A percentile compares a stretch with the other conserved stretches of the same genome.
phyloP scores from a whole-genome alignment of 37 sponge, comb jelly and placozoan genomes.

The Theonella swinhoei region DNA sequence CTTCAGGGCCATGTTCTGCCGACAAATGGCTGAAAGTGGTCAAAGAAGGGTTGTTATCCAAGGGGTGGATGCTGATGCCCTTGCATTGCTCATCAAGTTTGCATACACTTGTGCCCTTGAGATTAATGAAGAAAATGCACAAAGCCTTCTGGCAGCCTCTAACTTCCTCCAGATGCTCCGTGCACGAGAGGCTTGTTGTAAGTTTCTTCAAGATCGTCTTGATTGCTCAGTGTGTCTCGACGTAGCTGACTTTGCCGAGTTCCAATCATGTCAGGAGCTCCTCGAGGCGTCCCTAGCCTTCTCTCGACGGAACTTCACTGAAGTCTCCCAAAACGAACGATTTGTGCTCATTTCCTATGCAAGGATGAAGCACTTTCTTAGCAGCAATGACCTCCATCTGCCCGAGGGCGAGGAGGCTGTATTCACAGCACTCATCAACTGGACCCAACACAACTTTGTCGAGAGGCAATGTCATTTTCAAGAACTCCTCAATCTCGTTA shows the following conservation, averaged over 20 bases:
- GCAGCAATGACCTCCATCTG: slow-evolving; percentile 66
- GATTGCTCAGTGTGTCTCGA: slow-evolving; percentile 77
- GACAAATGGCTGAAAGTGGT: slow-evolving; percentile 90
- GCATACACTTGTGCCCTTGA: slow-evolving; percentile 80
- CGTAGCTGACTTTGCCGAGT: slow-evolving; percentile 87
- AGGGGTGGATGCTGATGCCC: slow-evolving; percentile 78
- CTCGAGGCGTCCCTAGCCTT: slow-evolving; percentile 60
- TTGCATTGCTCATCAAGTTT: slow-evolving; percentile 77
- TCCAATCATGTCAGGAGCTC: slow-evolving; percentile 77
- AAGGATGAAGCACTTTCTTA: slow-evolving; percentile 72
- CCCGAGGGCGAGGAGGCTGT: slow-evolving; percentile 83
- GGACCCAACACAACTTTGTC: slow-evolving; percentile 71
- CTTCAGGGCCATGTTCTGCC: slow-evolving; percentile 86
- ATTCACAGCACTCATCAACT: slow-evolving; percentile 70
- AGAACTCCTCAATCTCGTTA: slow-evolving; percentile 71
- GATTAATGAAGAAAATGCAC: slow-evolving; percentile 84
- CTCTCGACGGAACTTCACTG: slow-evolving; percentile 62
- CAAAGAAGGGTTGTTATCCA: slow-evolving; percentile 77
- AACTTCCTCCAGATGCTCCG: slow-evolving; percentile 85
- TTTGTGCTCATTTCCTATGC: slow-evolving; percentile 64
- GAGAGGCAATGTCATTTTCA: slow-evolving; percentile 63
- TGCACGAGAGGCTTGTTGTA: slow-evolving; percentile 75
- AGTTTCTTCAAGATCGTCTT: slow-evolving; percentile 77
- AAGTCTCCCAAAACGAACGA: slow-evolving; percentile 68
- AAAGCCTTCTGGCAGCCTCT: slow-evolving; percentile 74